Evolutionary conservation across 1,140 invertebrate species (phyloP).

Genomic region (Anastatus disparis): DNA sequence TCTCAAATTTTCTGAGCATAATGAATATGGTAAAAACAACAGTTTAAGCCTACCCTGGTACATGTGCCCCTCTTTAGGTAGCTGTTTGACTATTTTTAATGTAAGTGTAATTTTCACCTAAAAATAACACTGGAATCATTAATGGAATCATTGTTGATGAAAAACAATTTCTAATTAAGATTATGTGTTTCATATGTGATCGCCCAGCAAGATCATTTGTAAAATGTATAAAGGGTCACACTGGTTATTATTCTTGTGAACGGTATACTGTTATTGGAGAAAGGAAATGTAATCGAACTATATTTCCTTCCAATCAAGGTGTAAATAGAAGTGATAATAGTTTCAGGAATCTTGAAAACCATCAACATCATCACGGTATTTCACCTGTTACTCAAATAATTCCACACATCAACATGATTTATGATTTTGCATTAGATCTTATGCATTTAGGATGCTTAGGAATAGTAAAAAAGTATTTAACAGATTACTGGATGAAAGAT

Average conservation of each 20-base stretch:
- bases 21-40: too few species aligned
- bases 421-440: slow-evolving; percentile 47
- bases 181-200: slow-evolving; percentile 44
- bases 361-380: slow-evolving; percentile 33
- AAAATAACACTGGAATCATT: too few species aligned
- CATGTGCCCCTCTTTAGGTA: too few species aligned
- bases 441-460: slow-evolving; percentile 51
- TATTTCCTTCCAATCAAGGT: too few species aligned
- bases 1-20: too few species aligned
- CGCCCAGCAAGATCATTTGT: slow-evolving; percentile 35
- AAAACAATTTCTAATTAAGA: slow-evolving; percentile 11
- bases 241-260: slow-evolving; percentile 38
- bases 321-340: too few species aligned
- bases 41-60: too few species aligned
- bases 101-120: too few species aligned
- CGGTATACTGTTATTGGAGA: too few species aligned
- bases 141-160: slow-evolving; percentile 15
- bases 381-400: slow-evolving; percentile 36
- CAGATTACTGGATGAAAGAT: slow-evolving; percentile 41
- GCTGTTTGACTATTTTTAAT: too few species aligned
- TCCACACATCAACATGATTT: slow-evolving; percentile 40
- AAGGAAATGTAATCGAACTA: too few species aligned
- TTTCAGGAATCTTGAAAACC: too few species aligned
- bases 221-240: slow-evolving; percentile 41
- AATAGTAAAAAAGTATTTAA: slow-evolving; percentile 48